A percentile compares a stretch with the other conserved stretches of the same genome.
These are phyloP conservation scores for Taeniopygia guttata DNA, from an alignment of 2,797 vertebrate genomes.

Conservation along the genomic window DNA sequence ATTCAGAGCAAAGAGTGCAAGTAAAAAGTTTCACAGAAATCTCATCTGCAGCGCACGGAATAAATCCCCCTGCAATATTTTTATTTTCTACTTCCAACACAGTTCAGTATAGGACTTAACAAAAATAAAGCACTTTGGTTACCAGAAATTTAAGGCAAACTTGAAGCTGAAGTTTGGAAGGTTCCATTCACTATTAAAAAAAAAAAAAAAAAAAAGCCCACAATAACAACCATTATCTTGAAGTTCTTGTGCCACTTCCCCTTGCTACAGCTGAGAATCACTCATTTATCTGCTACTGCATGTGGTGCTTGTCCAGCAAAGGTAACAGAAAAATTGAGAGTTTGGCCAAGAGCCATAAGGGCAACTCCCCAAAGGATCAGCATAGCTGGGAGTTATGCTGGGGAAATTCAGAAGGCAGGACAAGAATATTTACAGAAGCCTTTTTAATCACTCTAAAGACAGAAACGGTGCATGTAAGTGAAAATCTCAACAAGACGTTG, in stretches of 20 bases:
- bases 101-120: not conserved
- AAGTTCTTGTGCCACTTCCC: not conserved
- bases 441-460: not conserved
- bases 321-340: not conserved
- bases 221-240: not conserved
- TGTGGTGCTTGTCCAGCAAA: not conserved
- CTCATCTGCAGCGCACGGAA: not conserved
- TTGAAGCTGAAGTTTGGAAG: not conserved
- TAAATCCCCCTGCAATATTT: not conserved
- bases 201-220: not conserved
- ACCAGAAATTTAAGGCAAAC: not conserved
- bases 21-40: not conserved
- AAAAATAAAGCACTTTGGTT: not conserved
- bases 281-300: not conserved
- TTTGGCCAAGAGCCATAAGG: not conserved
- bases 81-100: not conserved
- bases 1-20: not conserved
- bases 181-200: not conserved
- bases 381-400: not conserved
- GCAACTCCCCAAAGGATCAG: not conserved
- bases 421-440: not conserved
- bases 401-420: not conserved
- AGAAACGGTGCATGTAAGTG: accelerated
- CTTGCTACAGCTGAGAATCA: not conserved
- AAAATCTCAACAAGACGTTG: not conserved